Percentiles rank a stretch among this genome's conserved stretches.
phyloP scores from a whole-genome alignment of 2,888 invertebrate species.

The Lepidocyrtoides sp. region DNA sequence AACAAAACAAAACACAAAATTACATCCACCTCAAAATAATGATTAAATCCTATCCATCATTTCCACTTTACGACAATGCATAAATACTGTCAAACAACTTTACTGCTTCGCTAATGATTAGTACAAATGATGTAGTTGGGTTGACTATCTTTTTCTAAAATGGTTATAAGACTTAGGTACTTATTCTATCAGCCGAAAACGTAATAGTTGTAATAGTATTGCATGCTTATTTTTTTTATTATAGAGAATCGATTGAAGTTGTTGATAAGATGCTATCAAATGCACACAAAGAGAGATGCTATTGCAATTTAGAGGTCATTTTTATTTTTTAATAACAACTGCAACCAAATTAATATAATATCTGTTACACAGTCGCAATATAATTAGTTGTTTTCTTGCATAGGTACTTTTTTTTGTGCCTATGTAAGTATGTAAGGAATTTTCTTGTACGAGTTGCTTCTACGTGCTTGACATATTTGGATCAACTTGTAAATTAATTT shows the following conservation, averaged over 20 bases:
- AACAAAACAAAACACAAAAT: not conserved
- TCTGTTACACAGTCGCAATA: too few relatives aligned
- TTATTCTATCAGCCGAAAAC: not conserved
- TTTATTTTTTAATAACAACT: not conserved
- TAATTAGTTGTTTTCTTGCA: not conserved
- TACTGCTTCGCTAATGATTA: not conserved
- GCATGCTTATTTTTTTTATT: not conserved
- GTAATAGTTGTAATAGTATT: not conserved
- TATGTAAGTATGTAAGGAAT: not conserved
- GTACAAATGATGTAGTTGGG: not conserved
- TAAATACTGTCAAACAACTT: conserved; percentile 18
- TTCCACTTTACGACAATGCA: not conserved
- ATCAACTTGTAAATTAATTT: conserved; percentile 9
- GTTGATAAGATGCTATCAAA: not conserved
- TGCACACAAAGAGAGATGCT: not conserved
- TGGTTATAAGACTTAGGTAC: not conserved
- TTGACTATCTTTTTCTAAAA: not conserved
- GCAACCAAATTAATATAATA: too few relatives aligned
- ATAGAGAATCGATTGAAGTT: not conserved
- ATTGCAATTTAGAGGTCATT: conserved; percentile 57
- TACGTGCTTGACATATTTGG: conserved; percentile 26
- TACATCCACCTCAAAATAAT: not conserved
- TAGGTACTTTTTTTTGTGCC: too few relatives aligned
- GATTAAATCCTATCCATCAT: not conserved
- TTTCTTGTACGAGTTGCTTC: not conserved